Evolutionary conservation across 2,888 invertebrate genomes (phyloP).

Genomic region (Vanessa cardui): DNA sequence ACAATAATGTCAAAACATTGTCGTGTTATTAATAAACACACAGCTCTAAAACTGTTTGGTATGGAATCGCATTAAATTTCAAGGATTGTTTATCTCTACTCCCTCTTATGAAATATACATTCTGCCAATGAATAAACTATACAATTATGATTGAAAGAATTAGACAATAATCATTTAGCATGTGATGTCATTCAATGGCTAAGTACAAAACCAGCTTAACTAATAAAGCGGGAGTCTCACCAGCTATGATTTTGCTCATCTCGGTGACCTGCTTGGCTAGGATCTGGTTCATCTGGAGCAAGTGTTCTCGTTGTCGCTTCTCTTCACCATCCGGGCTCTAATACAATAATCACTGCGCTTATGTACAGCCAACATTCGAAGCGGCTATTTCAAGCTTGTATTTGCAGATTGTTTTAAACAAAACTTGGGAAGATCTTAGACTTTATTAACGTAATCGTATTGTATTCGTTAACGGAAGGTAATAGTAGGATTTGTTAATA

Average conservation of each 20-base stretch:
- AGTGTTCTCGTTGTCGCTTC: slow-evolving; percentile 93
- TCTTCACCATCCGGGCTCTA: slow-evolving; percentile 91
- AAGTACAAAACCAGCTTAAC: slow-evolving; percentile 37
- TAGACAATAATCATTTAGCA: slow-evolving; percentile 26
- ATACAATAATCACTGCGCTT: slow-evolving; percentile 62
- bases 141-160: too few relatives aligned
- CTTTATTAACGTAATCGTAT: too few relatives aligned
- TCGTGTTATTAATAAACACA: too few relatives aligned
- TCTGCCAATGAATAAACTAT: too few relatives aligned
- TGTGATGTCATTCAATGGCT: slow-evolving; percentile 18
- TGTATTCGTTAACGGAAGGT: too few relatives aligned
- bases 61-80: too few relatives aligned
- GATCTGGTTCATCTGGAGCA: slow-evolving; percentile 95
- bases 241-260: slow-evolving; percentile 97
- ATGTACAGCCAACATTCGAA: slow-evolving; percentile 78
- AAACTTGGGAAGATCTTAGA: slow-evolving; percentile 1
- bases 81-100: too few relatives aligned
- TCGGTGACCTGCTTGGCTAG: slow-evolving; percentile 97
- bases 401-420: slow-evolving; percentile 46
- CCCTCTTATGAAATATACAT: too few relatives aligned
- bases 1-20: slow-evolving; percentile 28
- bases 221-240: slow-evolving; percentile 80
- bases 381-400: slow-evolving; percentile 61
- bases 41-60: too few relatives aligned
- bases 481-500: too few relatives aligned